Evolutionary conservation across 2,888 invertebrate species (phyloP).

Genomic region (Drosophila formosana): DNA sequence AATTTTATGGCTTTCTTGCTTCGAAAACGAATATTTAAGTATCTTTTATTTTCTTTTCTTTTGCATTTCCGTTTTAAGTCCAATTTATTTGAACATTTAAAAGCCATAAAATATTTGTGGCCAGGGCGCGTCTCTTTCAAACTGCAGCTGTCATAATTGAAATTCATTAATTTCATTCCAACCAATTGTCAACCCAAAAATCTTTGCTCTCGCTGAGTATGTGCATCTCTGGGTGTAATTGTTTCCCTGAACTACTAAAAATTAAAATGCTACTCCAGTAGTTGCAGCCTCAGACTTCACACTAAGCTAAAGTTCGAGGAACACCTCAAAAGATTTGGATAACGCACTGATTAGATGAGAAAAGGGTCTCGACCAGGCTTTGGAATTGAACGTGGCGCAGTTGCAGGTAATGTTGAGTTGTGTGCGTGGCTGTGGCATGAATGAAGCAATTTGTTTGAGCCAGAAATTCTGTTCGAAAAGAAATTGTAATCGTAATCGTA

Average conservation of each 20-base stretch:
- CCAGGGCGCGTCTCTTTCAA: conserved; percentile 29
- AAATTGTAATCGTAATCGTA: conserved; percentile 45
- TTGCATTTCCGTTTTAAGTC: conserved; percentile 74
- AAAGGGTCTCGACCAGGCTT: conserved; percentile 4
- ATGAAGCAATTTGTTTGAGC: conserved; percentile 73
- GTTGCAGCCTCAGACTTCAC: conserved; percentile 42
- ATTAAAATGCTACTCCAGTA: conserved; percentile 75
- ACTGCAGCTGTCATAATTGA: conserved; percentile 75
- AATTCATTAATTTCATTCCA: conserved; percentile 71
- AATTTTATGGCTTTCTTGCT: conserved; percentile 66
- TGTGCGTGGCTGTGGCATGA: conserved; percentile 45
- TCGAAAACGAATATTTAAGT: conserved; percentile 15
- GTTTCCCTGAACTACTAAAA: conserved; percentile 65
- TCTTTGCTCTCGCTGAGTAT: background rate
- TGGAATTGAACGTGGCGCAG: background rate
- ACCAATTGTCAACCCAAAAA: conserved; percentile 55
- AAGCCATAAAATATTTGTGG: conserved; percentile 70
- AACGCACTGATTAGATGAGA: conserved; percentile 52
- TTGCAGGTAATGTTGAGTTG: conserved; percentile 47
- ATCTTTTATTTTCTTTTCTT: conserved; percentile 43
- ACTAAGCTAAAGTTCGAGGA: conserved; percentile 37
- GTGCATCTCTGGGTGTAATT: conserved; percentile 52
- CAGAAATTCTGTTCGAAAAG: conserved; percentile 39
- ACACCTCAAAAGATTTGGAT: conserved; percentile 53
- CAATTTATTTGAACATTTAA: conserved; percentile 73